Evolutionary conservation across 1,140 invertebrate genomes (phyloP).

Genomic region (Antheraea pernyi): DNA sequence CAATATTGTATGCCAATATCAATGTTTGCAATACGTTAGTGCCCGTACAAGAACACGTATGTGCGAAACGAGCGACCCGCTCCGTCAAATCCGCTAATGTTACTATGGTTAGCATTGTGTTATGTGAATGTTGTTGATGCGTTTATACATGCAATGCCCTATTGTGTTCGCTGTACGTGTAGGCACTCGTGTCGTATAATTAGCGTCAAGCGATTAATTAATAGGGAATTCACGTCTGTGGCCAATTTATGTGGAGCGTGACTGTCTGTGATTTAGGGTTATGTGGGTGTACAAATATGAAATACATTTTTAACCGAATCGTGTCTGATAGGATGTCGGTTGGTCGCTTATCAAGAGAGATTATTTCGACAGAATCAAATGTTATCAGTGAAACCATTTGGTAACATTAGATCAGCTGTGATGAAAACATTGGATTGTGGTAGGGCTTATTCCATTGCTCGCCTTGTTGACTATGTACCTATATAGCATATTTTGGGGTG

Average conservation of each 20-base stretch:
- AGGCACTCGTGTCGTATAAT: constrained; percentile 63
- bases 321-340: too few species aligned
- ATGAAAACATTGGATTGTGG: too few species aligned
- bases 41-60: constrained; percentile 44
- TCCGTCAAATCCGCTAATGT: constrained; percentile 40
- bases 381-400: too few species aligned
- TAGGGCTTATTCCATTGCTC: too few species aligned
- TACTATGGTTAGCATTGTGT: constrained; percentile 20
- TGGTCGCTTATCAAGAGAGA: too few species aligned
- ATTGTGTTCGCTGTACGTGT: constrained; percentile 55
- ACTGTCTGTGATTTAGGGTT: constrained; percentile 7
- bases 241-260: constrained; percentile 34
- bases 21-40: constrained; percentile 52
- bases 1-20: constrained; percentile 60
- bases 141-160: constrained; percentile 30
- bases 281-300: too few species aligned
- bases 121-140: constrained; percentile 26
- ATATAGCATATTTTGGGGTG: too few species aligned
- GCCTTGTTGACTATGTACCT: too few species aligned
- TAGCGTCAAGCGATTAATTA: constrained; percentile 70
- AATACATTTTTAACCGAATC: too few species aligned
- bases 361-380: too few species aligned
- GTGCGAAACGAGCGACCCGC: constrained; percentile 34
- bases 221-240: constrained; percentile 56
- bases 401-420: too few species aligned